A percentile compares a stretch with the other conserved stretches of the same genome.
Evolutionary conservation across 2,113 vertebrate species (phyloP).

Genomic region (Halcyon malimbica): DNA sequence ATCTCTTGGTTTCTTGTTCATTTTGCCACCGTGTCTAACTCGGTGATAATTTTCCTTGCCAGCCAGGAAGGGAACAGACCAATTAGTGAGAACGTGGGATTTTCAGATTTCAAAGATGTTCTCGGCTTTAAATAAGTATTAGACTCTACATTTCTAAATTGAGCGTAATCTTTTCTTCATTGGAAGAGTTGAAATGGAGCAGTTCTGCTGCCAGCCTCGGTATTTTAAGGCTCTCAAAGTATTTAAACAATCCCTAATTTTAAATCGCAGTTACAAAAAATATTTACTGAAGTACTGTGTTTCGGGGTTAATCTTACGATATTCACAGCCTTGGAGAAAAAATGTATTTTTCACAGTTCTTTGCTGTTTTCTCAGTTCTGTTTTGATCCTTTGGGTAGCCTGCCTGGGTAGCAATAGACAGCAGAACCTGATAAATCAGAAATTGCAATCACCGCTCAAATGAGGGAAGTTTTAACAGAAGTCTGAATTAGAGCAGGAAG

Average conservation of each 20-base stretch:
- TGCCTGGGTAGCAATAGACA: background rate
- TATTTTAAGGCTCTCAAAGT: background rate
- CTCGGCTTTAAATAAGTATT: background rate
- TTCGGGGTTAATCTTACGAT: background rate
- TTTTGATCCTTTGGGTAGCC: background rate
- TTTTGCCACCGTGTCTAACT: background rate
- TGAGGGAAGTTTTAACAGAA: background rate
- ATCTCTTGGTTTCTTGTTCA: background rate
- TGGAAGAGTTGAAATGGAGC: background rate
- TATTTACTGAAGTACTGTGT: background rate
- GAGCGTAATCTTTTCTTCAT: background rate
- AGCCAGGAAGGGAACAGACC: background rate
- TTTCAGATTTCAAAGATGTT: background rate
- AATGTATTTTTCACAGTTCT: background rate
- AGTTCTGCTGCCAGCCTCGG: background rate
- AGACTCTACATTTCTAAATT: background rate
- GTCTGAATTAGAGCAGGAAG: background rate
- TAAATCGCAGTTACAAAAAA: background rate
- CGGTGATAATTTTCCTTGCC: background rate
- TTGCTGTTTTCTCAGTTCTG: background rate
- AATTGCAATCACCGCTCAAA: background rate
- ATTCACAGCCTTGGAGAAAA: background rate
- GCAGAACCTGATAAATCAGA: background rate
- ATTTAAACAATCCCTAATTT: conserved; percentile 5
- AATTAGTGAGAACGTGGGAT: background rate